Conservation (phyloP, 1,140 invertebrate species). For the Aplysia californica region DNA sequence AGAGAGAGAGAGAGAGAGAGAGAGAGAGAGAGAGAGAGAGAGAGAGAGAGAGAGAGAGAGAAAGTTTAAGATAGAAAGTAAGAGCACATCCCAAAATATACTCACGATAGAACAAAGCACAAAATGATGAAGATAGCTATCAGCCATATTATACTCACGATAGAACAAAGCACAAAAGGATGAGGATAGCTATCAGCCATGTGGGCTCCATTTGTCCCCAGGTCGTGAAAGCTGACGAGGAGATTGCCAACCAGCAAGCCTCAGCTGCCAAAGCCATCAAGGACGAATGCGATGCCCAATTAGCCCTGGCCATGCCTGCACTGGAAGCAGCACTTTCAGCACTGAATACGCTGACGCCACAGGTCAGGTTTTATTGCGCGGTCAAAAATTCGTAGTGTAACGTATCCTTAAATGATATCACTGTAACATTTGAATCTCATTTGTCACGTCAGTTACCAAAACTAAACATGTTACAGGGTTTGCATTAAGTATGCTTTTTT, state of each 20-base stretch:
- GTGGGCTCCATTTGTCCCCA: too few species aligned
- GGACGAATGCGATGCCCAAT: conserved; percentile 95
- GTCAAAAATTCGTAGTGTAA: too few species aligned
- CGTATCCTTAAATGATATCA: too few species aligned
- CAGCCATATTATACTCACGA: too few species aligned
- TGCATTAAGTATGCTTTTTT: too few species aligned
- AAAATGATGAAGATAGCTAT: too few species aligned
- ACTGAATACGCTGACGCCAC: conserved; percentile 89
- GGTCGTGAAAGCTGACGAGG: conserved; percentile 94
- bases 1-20: not conserved
- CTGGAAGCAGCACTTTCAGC: conserved; percentile 90
- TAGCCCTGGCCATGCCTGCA: conserved; percentile 95
- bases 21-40: not conserved
- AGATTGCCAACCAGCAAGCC: conserved; percentile 94
- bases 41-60: not conserved
- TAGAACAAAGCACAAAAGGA: too few species aligned
- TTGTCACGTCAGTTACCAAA: too few species aligned
- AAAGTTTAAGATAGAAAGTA: not conserved
- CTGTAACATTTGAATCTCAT: too few species aligned
- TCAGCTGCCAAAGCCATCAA: conserved; percentile 97
- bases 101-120: not conserved
- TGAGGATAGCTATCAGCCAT: too few species aligned
- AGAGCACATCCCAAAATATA: not conserved
- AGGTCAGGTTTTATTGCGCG: too few species aligned
- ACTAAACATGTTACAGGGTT: too few species aligned